Conservation (phyloP, 2,113 vertebrate species). For the Progne subis region DNA sequence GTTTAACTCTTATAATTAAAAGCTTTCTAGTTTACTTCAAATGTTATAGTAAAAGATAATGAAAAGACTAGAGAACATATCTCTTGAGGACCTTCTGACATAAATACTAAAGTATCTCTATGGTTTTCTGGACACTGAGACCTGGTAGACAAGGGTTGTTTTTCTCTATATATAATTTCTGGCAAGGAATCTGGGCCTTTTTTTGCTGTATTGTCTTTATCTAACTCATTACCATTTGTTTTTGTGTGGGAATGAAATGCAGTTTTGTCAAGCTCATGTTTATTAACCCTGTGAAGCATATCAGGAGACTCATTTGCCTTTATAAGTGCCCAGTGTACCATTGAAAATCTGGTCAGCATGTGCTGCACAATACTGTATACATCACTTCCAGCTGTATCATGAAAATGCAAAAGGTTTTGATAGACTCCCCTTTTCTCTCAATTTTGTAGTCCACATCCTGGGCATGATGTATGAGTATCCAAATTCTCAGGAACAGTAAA, state of each 20-base stretch:
- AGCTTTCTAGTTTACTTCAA: neutral
- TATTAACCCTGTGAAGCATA: neutral
- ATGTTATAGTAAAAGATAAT: neutral
- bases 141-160: neutral
- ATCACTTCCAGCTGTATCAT: neutral
- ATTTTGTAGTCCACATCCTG: neutral
- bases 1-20: neutral
- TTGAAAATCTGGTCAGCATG: neutral
- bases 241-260: neutral
- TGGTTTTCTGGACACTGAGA: neutral
- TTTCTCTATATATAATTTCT: neutral
- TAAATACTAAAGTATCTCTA: neutral
- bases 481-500: neutral
- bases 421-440: neutral
- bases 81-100: neutral
- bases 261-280: constrained; percentile 1
- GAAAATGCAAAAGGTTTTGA: neutral
- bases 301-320: neutral
- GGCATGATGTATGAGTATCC: neutral
- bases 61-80: neutral
- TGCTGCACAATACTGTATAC: neutral
- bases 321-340: neutral
- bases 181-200: neutral
- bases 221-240: neutral
- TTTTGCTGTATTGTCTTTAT: neutral